Evolutionary conservation across 2,888 invertebrate species (phyloP).

Genomic region (Amphiduros pacificus): DNA sequence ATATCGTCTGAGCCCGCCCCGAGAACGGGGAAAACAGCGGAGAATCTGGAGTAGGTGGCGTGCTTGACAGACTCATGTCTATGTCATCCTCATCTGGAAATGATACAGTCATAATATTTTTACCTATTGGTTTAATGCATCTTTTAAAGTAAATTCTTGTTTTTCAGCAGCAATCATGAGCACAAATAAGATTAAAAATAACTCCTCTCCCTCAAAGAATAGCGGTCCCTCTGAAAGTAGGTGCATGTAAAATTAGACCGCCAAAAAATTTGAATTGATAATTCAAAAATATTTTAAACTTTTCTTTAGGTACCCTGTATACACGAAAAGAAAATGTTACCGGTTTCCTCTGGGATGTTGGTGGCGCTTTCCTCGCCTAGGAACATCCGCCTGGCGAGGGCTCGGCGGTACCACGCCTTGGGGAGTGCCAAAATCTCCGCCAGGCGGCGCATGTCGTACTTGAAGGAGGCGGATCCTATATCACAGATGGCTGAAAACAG

Average conservation of each 20-base stretch:
- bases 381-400: slow-evolving; percentile 72
- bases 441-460: slow-evolving; percentile 96
- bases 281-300: no score
- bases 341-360: slow-evolving; percentile 28
- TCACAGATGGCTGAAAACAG: slow-evolving; percentile 79
- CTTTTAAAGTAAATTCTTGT: no score
- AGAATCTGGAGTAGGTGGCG: slow-evolving; percentile 25
- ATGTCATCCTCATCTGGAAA: background rate
- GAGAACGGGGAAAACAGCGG: slow-evolving; percentile 23
- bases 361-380: slow-evolving; percentile 74
- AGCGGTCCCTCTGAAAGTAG: no score
- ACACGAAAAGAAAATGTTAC: slow-evolving; percentile 7
- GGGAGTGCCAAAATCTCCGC: slow-evolving; percentile 97
- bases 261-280: no score
- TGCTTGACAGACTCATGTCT: slow-evolving; percentile 20
- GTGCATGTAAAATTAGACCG: no score
- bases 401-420: slow-evolving; percentile 96
- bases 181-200: no score
- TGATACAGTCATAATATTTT: no score
- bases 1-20: slow-evolving; percentile 21
- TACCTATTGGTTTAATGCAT: no score
- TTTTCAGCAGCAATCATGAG: no score
- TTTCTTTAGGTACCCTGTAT: no score
- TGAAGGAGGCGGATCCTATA: slow-evolving; percentile 84
- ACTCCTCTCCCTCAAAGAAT: no score